Evolutionary conservation across 2,888 invertebrate species (phyloP).

Genomic region (Chaitophorus viminalis): DNA sequence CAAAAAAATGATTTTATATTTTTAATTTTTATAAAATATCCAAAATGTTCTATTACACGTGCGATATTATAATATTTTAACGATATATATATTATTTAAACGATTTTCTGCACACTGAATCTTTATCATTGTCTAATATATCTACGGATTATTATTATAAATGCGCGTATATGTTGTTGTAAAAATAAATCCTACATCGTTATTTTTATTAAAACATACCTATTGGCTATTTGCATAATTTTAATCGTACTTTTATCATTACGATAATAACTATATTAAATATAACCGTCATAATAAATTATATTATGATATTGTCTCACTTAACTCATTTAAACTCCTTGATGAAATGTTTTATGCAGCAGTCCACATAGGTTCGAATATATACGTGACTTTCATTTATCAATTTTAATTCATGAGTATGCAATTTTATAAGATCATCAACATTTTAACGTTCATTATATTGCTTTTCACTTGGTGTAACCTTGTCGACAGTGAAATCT

Average conservation of each 20-base stretch:
- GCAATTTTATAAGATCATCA: background rate
- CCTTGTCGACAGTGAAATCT: background rate
- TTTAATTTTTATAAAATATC: too few species aligned
- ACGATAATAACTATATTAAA: background rate
- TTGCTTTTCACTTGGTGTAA: background rate
- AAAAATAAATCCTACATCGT: too few species aligned
- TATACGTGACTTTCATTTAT: background rate
- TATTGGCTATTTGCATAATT: background rate
- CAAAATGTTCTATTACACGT: too few species aligned
- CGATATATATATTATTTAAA: too few species aligned
- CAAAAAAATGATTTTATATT: background rate
- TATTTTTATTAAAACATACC: too few species aligned
- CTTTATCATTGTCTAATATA: too few species aligned
- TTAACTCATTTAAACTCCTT: background rate
- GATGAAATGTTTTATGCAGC: background rate
- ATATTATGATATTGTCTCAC: background rate
- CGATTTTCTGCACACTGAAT: too few species aligned
- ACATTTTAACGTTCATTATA: background rate
- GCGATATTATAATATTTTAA: too few species aligned
- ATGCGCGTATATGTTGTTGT: too few species aligned
- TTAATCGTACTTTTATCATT: background rate
- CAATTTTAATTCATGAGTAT: background rate
- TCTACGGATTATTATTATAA: too few species aligned
- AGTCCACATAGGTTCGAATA: too few species aligned
- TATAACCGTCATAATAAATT: background rate